Evolutionary conservation across 1,140 invertebrate genomes (phyloP), one percentile per base, ranked within the genome.

Genomic region (Ceratina calcarata): DNA sequence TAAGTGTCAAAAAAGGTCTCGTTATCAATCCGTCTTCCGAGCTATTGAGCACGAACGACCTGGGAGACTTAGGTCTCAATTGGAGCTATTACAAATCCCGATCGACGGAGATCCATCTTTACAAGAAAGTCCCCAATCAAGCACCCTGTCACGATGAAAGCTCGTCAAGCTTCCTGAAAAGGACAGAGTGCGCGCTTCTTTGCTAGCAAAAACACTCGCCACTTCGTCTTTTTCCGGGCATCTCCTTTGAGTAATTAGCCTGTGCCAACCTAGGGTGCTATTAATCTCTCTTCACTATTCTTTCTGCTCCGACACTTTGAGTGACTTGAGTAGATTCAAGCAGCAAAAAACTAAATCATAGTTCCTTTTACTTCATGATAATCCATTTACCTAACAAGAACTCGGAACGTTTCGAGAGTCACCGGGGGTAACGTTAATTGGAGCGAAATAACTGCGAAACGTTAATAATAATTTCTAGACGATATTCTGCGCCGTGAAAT

Each of bases 191-290:
- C 66, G 16, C 13, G n/a, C 10, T 55, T 55, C n/a, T 55, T n/a
- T 20, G 12, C 18, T 0, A 15, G 51, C 4, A 53, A 32, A 69
- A 69, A 55, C 67, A 20, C n/a, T 16, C 49, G 8, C n/a, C 45
- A 16, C 65, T 68, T 68, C 22, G 20, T 69, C 51, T 15, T 32
- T 20, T 37, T 13, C 22, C 10, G 12, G 1, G 10, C 16, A 27
- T 20, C 16, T 83, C 24, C 77, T 71, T 83, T 67, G 67, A 84
- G 55, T 83, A 84, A 84, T 84, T 84, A 84, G 64, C 71, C 60
- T 55, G 49, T 53, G 53, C 10, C 57, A 55, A 60, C 49, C 58
- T 67, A 83, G 22, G 24, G 45, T 32, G 37, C 66, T 67, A 80
- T 84, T 83, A 80, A 84, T 84, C 57, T 75, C 49, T 27, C 58